Evolutionary conservation across 2,797 vertebrate species (phyloP).

Genomic region (Podarcis lilfordi): DNA sequence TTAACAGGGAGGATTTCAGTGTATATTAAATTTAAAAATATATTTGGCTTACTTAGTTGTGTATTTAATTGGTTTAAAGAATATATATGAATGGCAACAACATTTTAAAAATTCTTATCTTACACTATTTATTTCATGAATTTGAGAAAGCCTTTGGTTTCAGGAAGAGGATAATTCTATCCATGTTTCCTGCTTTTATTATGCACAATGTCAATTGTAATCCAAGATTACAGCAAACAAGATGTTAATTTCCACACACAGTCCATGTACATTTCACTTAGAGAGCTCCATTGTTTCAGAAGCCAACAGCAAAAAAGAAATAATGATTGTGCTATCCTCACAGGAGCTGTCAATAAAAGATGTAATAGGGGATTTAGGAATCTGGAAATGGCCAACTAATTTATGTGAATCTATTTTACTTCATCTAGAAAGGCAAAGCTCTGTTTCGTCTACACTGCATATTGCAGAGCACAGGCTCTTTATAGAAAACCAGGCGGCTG

Average conservation of each 20-base stretch:
- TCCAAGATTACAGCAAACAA: constrained; percentile 91
- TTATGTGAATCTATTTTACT: constrained; percentile 91
- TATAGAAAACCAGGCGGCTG: constrained; percentile 96
- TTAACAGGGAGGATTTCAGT: not conserved
- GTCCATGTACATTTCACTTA: constrained; percentile 81
- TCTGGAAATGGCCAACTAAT: constrained; percentile 91
- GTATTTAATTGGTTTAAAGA: not conserved
- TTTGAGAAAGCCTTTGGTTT: constrained; percentile 64
- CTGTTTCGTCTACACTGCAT: constrained; percentile 84
- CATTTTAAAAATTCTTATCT: not conserved
- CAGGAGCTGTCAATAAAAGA: constrained; percentile 87
- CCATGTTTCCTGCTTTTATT: constrained; percentile 87
- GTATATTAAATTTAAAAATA: not conserved
- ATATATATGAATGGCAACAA: constrained; percentile 23
- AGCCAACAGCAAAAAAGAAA: constrained; percentile 79
- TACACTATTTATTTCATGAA: constrained; percentile 56
- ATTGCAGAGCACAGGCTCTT: constrained; percentile 90
- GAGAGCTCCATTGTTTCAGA: constrained; percentile 74
- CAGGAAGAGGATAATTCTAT: constrained; percentile 73
- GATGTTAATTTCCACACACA: constrained; percentile 87
- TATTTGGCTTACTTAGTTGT: not conserved
- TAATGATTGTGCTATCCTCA: constrained; percentile 83
- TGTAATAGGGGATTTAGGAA: constrained; percentile 90
- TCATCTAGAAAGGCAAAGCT: constrained; percentile 82
- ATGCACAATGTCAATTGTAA: constrained; percentile 88